Conservation (phyloP, 37 sponge, comb jelly and placozoan species). For the Theonella swinhoei region DNA sequence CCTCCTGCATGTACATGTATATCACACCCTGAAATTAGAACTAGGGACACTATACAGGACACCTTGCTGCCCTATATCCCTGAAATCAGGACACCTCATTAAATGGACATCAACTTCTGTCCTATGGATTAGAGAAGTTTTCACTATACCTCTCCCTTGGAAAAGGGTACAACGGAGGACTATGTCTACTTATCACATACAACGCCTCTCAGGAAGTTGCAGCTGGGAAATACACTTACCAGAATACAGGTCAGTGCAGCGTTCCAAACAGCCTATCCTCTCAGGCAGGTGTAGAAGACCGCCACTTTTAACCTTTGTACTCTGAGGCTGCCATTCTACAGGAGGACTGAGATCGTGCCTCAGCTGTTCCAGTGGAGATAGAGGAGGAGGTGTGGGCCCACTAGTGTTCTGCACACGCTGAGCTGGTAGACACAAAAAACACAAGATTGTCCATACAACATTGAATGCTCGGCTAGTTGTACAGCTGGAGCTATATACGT, state of each 20-base stretch:
- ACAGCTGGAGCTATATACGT: no score
- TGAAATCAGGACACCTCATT: neutral
- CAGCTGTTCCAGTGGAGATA: slow-evolving; percentile 39
- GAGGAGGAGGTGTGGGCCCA: slow-evolving; percentile 31
- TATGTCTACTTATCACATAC: no score
- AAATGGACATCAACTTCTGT: no score
- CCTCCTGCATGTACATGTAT: neutral
- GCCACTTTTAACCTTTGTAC: neutral
- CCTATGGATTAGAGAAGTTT: no score
- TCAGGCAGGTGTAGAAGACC: slow-evolving; percentile 34
- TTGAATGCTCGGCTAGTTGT: no score
- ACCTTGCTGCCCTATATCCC: neutral
- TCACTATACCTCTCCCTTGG: no score
- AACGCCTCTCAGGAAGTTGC: neutral
- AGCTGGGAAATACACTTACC: slow-evolving; percentile 3
- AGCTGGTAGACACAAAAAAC: neutral
- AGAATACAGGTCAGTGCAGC: slow-evolving; percentile 20
- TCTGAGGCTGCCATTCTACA: neutral
- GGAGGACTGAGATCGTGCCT: slow-evolving; percentile 23
- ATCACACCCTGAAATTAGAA: neutral
- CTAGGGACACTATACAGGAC: neutral
- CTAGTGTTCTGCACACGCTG: slow-evolving; percentile 7
- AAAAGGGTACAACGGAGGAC: no score
- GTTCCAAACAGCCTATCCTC: slow-evolving; percentile 37
- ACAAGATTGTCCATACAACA: slow-evolving; percentile 12